Base-by-base conservation (phyloP, 92 coral and sea anemone genomes). In the Anthopleura xanthogrammica region DNA sequence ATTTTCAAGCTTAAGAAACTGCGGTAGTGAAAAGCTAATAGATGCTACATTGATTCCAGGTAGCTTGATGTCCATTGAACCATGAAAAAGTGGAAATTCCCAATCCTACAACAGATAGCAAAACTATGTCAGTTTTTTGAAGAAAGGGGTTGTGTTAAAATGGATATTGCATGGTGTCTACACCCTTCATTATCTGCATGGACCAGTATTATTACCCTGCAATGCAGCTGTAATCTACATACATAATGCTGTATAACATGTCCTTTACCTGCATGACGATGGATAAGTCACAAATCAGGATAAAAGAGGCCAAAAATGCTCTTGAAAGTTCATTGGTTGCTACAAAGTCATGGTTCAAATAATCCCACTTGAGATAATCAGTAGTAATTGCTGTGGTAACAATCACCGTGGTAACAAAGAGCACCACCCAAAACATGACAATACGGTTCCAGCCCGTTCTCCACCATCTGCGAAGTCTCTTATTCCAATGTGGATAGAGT, bases 61-160 rank as follows among this genome's bases (percentile, higher is more conserved):
- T 5, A 96, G 94, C 64, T 96, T 96, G 89, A 96, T 79, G 84
- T 96, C 99, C 79, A 96, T 80, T 58, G 90, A 86, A 12, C 98
- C 97, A 85, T 87, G 97, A 77, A 96, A 96, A 14, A 88, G 87
- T 52, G 99, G 99, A 64, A 96, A 96, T 72, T 96, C 99, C 99
- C 99, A 96, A 82, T 96, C 99, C 99, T 83, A 65, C 73, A 14
- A 56, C 24, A 73, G 79, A 83, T 24, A 78, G 20, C 62, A 77
- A 77, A 20, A 9, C 4, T 77, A 22, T n/a, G 55, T 43, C 60
- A 87, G 22, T 62, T 7, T 16, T 2, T 20, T 20, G 70, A 20
- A 62, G 70, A 29, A 62, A n/a, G 29, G 12, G 70, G 12, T 5
- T 3, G 20, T 20, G 36, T 58, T 58, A 19, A 16, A 14, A 5